Evolutionary conservation across 2,113 vertebrate species (phyloP), one percentile per base, ranked within the genome.

Genomic region (Strix uralensis): DNA sequence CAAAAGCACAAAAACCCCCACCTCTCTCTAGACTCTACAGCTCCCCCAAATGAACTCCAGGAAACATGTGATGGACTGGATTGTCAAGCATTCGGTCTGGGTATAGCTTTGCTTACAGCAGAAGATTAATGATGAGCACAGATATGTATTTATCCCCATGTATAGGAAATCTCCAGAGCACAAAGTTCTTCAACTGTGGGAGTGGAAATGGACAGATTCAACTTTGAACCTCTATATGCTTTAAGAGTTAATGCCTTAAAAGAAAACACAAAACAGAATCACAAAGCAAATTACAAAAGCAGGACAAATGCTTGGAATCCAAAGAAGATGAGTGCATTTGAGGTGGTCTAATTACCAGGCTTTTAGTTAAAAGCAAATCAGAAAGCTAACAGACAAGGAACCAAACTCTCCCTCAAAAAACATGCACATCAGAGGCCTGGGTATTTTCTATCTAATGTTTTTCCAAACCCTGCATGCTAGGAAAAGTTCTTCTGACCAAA

Each of bases 111-210:
- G 44, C 52, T 91, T 77, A 57, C 62, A 88, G 15, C 17, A 72
- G 9, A 54, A 30, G 18, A 67, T 32, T 42, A 62, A 73, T 13
- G 22, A 44, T 65, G 25, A 90, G 8, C 52, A 80, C 11, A 61
- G 30, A 61, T 14, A 62, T 0, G 1, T 54, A 55, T 54, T 73
- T 83, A 63, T 47, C 10, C 19, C 51, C 0, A 0, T 5, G 21
- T 17, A 38, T 0, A 81, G 21, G 21, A 80, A 90, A 63, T 22
- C 55, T 44, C 15, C 47, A 69, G 57, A 87, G 26, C 55, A 70
- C 38, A 62, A 81, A 58, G n/a, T 36, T 83, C 23, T 57, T 90
- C 26, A 72, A 36, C 38, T 10, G 26, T 40, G 21, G 42, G 16
- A 91, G 19, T n/a, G 11, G 40, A 63, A 80, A 89, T 1, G 4